Percentiles rank a stretch among this genome's conserved stretches.
Evolutionary conservation across 1,140 invertebrate genomes (phyloP).

Genomic region (Halesus radiatus): DNA sequence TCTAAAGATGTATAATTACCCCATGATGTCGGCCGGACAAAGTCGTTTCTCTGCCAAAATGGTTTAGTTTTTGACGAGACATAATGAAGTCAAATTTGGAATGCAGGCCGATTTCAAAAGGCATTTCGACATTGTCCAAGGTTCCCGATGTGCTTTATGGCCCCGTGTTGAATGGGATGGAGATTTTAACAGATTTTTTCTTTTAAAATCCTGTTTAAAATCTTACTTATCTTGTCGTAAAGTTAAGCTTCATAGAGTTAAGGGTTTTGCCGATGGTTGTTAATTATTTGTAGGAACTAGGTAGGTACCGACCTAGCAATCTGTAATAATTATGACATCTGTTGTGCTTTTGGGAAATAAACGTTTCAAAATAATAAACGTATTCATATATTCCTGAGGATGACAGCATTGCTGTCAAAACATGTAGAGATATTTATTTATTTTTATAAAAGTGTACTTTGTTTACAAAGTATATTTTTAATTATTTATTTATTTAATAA

Average conservation of each 20-base stretch:
- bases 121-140: slow-evolving; percentile 13
- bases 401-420: no score
- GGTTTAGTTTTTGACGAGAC: slow-evolving; percentile 28
- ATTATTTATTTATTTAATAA: no score
- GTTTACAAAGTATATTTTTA: no score
- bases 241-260: slow-evolving; percentile 34
- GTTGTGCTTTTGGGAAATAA: background rate
- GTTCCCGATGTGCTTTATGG: slow-evolving; percentile 50
- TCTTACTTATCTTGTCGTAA: slow-evolving; percentile 36
- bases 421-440: no score
- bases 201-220: slow-evolving; percentile 53
- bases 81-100: slow-evolving; percentile 45
- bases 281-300: background rate
- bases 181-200: slow-evolving; percentile 56
- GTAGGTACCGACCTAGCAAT: no score
- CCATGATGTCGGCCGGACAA: background rate
- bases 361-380: no score
- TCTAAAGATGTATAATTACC: background rate
- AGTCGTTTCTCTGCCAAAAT: slow-evolving; percentile 13
- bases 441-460: no score
- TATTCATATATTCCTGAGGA: no score
- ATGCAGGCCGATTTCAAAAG: slow-evolving; percentile 50
- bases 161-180: slow-evolving; percentile 38
- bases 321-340: background rate
- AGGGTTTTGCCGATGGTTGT: slow-evolving; percentile 4